These are phyloP conservation scores for Sminthopsis crassicaudata DNA, from an alignment of 2,113 vertebrate species.

Conservation along the genomic window DNA sequence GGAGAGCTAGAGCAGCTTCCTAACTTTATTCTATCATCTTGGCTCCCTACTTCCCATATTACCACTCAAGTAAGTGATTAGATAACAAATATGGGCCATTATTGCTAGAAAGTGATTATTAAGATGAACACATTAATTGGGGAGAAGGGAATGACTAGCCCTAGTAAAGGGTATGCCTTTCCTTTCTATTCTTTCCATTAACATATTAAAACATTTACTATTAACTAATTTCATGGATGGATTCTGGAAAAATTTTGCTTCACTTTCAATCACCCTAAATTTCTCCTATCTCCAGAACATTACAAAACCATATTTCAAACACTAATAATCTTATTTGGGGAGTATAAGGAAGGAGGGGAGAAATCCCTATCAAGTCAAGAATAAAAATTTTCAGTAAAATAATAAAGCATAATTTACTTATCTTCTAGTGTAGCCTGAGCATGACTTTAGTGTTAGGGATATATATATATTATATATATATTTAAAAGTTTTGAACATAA, in stretches of 20 bases:
- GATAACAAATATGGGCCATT: background rate
- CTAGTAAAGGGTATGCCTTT: background rate
- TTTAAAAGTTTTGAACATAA: background rate
- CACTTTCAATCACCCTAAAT: background rate
- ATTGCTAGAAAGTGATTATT: background rate
- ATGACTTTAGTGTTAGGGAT: too few relatives aligned
- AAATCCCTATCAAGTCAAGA: background rate
- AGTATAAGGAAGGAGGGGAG: too few relatives aligned
- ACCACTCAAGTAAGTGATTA: background rate
- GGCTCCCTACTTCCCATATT: background rate
- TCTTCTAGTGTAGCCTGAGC: background rate
- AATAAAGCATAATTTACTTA: background rate
- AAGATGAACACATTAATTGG: background rate
- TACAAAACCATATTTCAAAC: background rate
- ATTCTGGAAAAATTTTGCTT: background rate
- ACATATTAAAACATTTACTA: background rate
- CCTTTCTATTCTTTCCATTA: background rate
- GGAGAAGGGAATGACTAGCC: background rate
- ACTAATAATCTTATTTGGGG: background rate
- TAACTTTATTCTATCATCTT: too few relatives aligned
- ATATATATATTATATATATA: too few relatives aligned
- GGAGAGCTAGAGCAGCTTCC: too few relatives aligned
- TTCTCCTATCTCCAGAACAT: background rate
- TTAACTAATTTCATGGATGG: background rate
- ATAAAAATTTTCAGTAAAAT: background rate